Conservation (phyloP, 2,113 vertebrate species). For the Silurus asotus region DNA sequence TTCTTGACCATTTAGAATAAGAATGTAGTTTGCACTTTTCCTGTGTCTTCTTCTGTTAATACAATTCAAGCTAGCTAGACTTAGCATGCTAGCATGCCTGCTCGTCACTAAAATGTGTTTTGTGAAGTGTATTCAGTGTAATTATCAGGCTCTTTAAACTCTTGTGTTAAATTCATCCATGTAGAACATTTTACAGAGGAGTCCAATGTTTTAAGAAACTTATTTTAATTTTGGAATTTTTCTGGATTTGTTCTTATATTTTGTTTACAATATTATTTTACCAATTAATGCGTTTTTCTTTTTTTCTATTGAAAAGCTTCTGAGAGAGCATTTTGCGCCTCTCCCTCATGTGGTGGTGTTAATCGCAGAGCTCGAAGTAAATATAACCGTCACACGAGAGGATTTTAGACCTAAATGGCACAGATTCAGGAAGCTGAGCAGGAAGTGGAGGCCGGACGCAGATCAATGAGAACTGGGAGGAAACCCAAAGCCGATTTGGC, state of each 20-base stretch:
- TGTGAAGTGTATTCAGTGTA: not conserved
- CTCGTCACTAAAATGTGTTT: not conserved
- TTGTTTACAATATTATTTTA: too few relatives aligned
- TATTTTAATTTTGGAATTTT: not conserved
- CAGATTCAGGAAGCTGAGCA: constrained; percentile 44
- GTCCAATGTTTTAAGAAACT: too few relatives aligned
- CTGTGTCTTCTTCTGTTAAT: not conserved
- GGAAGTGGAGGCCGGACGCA: constrained; percentile 40
- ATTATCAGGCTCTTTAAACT: not conserved
- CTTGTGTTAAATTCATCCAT: not conserved
- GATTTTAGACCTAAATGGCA: constrained; percentile 57
- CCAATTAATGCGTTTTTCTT: too few relatives aligned
- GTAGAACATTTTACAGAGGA: too few relatives aligned
- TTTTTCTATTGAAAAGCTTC: too few relatives aligned
- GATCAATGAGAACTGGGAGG: constrained; percentile 48
- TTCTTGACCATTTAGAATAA: not conserved
- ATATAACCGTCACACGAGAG: not conserved
- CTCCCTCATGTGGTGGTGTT: constrained; percentile 5
- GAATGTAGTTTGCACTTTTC: not conserved
- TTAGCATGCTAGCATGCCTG: not conserved
- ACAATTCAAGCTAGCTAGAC: not conserved
- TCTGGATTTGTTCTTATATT: too few relatives aligned
- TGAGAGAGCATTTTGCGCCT: not conserved
- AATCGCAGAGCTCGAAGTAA: constrained; percentile 7
- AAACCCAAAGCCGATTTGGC: constrained; percentile 31